These are phyloP conservation scores for Chrosomus eos DNA, from an alignment of 2,797 vertebrate genomes.

Conservation along the genomic window DNA sequence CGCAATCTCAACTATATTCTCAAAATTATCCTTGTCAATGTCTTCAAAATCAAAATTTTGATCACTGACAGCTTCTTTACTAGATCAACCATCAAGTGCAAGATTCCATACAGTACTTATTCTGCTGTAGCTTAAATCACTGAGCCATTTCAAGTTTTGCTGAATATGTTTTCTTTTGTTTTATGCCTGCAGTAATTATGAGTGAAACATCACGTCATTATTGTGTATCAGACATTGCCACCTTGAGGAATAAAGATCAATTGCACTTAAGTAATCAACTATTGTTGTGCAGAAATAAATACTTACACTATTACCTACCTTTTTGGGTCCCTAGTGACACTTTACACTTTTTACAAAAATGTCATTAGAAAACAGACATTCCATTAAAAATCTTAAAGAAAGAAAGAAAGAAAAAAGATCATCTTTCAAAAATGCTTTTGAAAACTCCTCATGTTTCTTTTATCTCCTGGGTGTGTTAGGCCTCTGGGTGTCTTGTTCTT, in stretches of 20 bases:
- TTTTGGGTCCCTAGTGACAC: not conserved
- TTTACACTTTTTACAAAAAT: not conserved
- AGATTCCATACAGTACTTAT: not conserved
- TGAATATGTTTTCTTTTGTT: not conserved
- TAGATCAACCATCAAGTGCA: not conserved
- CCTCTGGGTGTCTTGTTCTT: slow-evolving; percentile 21
- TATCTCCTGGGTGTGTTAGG: slow-evolving; percentile 21
- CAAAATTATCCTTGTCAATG: not conserved
- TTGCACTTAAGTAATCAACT: not conserved
- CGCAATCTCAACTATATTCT: no score
- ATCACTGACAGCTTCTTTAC: not conserved
- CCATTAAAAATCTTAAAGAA: no score
- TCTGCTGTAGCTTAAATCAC: not conserved
- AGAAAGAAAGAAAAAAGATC: not conserved
- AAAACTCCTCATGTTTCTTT: slow-evolving; percentile 46
- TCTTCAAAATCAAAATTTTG: not conserved
- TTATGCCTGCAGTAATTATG: not conserved
- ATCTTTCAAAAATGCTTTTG: slow-evolving; percentile 31
- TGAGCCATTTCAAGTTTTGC: not conserved
- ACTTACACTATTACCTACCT: not conserved
- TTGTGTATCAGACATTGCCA: not conserved
- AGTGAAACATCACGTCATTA: not conserved
- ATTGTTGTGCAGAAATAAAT: not conserved
- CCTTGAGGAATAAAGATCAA: not conserved
- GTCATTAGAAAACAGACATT: not conserved